phyloP scores from a whole-genome alignment of 2,113 vertebrate species.

The Ceyx cyanopectus region DNA sequence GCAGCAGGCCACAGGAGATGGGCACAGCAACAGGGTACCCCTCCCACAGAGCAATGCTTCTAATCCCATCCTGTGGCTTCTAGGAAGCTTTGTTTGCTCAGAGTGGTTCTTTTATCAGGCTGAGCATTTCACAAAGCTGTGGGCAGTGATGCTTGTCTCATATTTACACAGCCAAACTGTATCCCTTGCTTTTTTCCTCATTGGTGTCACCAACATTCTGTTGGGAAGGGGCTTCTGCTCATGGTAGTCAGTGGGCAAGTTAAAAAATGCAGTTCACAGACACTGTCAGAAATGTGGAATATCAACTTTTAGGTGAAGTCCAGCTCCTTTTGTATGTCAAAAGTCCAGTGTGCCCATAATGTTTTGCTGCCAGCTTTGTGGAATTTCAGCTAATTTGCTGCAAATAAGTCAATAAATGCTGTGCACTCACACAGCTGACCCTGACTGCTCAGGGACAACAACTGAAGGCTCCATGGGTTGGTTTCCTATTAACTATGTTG shows the following conservation, averaged over 20 bases:
- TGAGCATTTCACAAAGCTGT: not conserved
- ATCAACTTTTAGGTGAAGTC: not conserved
- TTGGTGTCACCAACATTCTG: not conserved
- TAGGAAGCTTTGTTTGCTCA: not conserved
- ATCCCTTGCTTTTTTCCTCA: not conserved
- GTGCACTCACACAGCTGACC: not conserved
- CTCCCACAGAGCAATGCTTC: not conserved
- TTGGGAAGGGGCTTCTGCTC: not conserved
- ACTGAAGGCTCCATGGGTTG: not conserved
- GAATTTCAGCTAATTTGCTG: not conserved
- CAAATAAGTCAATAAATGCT: slow-evolving; percentile 4
- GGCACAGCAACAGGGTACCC: not conserved
- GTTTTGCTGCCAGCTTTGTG: not conserved
- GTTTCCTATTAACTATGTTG: not conserved
- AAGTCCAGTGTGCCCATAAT: not conserved
- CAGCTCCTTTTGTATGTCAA: not conserved
- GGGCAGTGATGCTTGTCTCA: not conserved
- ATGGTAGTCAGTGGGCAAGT: not conserved
- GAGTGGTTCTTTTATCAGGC: not conserved
- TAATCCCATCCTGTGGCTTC: not conserved
- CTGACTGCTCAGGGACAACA: not conserved
- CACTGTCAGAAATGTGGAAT: not conserved
- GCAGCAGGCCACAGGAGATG: not conserved
- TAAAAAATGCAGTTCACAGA: not conserved
- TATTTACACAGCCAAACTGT: not conserved